Base-by-base conservation (phyloP, 2,113 vertebrate species). In the Acanthisitta chloris region DNA sequence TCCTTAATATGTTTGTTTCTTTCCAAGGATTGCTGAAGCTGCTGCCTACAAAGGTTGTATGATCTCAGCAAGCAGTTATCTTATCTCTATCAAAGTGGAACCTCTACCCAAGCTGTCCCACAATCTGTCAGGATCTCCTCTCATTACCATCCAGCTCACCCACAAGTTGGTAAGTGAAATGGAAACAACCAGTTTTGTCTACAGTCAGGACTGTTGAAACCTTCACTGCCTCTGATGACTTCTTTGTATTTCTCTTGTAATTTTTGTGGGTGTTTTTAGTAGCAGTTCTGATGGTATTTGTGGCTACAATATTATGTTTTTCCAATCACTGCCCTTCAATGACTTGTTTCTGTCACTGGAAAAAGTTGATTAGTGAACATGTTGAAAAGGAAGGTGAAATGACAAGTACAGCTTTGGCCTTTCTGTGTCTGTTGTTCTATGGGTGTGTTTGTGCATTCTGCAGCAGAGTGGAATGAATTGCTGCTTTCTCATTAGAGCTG, bases 51-150 rank as follows among this genome's bases (percentile, higher is more conserved):
- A 97, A 81, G 97, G 97, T 31, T 97, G 97, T 81, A 94, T 96
- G 92, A 98, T 99, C 78, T 99, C 98, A 26, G 98, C 98, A 8
- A 97, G 97, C 73, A 99, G 99, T 91, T 96, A 52, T 23, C 97
- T 99, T 10, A 99, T 99, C 69, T 99, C 99, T 28, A 84, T 99
- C 82, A 99, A 99, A 90, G 98, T 99, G 95, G 98, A 99, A 10
- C 99, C 99, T 1, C 97, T 95, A 0, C 99, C 99, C 2, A 91
- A 92, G 19, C 77, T 99, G 58, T 98, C 98, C 36, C 55, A 92
- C 85, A 99, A 99, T 81, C 98, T 99, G 29, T 99, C 99, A 0
- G 98, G 98, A 26, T 97, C 97, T 1, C 99, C 99, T 0, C 98
- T 99, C 40, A 98, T 99, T 91, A 98, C 98, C 36, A 98, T 99